Conservation (phyloP, 2,113 vertebrate species). For the Eptesicus fuscus region DNA sequence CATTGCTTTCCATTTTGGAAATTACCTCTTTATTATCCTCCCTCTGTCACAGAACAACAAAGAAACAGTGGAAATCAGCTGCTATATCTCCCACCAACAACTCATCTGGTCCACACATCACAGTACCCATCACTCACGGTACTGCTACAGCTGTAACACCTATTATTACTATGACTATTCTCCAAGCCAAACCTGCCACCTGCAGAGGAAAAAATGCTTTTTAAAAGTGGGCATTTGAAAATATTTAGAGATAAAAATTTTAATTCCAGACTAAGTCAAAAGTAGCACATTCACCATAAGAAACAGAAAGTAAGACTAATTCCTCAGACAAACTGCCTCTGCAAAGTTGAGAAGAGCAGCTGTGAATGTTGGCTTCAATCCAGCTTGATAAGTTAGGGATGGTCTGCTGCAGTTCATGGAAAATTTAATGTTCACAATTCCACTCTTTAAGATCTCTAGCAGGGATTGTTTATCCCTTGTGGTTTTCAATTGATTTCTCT, state of each 20-base stretch:
- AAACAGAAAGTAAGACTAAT: not conserved
- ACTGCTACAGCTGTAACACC: not conserved
- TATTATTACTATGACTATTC: not conserved
- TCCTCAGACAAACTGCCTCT: not conserved
- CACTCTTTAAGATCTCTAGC: not conserved
- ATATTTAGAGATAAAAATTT: conserved; percentile 16
- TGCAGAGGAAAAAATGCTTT: not conserved
- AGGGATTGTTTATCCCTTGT: conserved; percentile 1
- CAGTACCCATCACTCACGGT: not conserved
- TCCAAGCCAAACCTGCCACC: not conserved
- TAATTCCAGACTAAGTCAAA: conserved; percentile 21
- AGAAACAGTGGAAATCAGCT: not conserved
- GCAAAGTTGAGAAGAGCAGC: not conserved
- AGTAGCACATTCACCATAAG: not conserved
- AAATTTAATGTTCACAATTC: not conserved
- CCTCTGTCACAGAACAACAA: not conserved
- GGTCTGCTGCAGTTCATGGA: not conserved
- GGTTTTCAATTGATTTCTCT: conserved; percentile 47
- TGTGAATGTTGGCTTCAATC: conserved; percentile 36
- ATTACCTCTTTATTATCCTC: not conserved
- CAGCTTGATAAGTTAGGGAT: conserved; percentile 28
- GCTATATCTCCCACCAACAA: not conserved
- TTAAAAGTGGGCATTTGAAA: conserved; percentile 11
- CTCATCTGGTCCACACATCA: not conserved
- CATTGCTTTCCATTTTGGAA: not conserved